Evolutionary conservation across 2,113 vertebrate genomes (phyloP), one percentile per base, ranked within the genome.

Genomic region (Alligator sinensis): DNA sequence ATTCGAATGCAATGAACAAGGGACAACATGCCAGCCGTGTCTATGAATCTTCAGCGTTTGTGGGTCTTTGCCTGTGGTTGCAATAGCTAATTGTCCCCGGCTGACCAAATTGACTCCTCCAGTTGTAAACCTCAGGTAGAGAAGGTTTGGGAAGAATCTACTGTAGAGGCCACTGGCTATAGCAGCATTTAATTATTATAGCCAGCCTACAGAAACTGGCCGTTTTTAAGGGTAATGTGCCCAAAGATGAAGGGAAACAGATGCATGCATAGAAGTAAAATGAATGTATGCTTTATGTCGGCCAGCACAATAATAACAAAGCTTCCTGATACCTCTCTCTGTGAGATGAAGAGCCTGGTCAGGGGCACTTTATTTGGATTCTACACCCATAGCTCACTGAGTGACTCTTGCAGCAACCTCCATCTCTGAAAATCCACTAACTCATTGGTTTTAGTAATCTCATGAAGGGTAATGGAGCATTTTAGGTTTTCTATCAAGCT

Each of bases 371-470:
- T 86, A 47, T 38, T 87, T 77, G 89, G 13, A 68, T 87, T 19
- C 61, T 91, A 87, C 30, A 89, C 9, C 61, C 17, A 6, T 87
- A 13, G 30, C 55, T 80, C 84, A n/a, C 89, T 82, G 47, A 95
- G 70, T 57, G 80, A 57, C 80, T n/a, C 27, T 89, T 64, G 22
- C 82, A 47, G 55, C 9, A 80, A 28, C 64, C 55, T 87, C 93
- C 34, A 1, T 21, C 75, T 84, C 78, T 74, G 11, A 4, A 55
- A 91, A 34, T 61, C 66, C 47, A 60, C 25, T 21, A 57, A 15
- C 90, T 93, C 30, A 84, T 77, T 89, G 84, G 63, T 77, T 92
- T 94, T 89, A 93, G 89, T 86, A 86, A 95, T 59, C 55, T 92
- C 4, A 0, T 86, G 80, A 94, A 95, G 38, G 24, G 38, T 92